Evolutionary conservation across 2,113 vertebrate species (phyloP).

Genomic region (Scolopax mira): DNA sequence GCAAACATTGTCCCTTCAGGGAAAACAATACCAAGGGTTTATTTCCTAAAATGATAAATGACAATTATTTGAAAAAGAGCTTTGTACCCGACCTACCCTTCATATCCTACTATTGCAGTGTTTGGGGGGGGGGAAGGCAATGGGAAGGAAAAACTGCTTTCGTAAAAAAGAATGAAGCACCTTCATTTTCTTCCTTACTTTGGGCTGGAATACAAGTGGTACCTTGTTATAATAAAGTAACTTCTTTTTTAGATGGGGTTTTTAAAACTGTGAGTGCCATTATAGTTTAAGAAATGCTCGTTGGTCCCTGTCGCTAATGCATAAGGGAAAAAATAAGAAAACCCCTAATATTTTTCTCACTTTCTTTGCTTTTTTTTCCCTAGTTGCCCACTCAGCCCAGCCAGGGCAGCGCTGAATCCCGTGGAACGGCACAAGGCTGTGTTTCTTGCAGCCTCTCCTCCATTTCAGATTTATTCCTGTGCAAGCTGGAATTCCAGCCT

Average conservation of each 20-base stretch:
- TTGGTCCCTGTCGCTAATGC: background rate
- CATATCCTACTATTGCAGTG: rapidly evolving
- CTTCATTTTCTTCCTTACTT: background rate
- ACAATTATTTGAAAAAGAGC: background rate
- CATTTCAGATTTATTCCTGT: background rate
- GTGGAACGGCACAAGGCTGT: background rate
- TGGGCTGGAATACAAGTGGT: background rate
- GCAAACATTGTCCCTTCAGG: background rate
- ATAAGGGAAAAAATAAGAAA: background rate
- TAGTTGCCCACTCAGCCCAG: background rate
- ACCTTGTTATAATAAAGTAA: background rate
- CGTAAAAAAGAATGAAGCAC: background rate
- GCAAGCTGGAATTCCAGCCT: background rate
- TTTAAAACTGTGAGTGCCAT: background rate
- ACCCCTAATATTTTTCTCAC: background rate
- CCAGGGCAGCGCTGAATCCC: background rate
- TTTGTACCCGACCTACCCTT: background rate
- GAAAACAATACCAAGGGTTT: background rate
- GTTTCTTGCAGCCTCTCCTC: background rate
- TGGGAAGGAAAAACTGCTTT: background rate
- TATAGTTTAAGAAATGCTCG: background rate
- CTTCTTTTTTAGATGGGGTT: background rate
- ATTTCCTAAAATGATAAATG: background rate
- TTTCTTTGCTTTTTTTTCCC: background rate
- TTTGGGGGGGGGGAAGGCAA: background rate